These are phyloP conservation scores for Lasioglossum zephyrum DNA, from an alignment of 2,888 invertebrate species.

Conservation along the genomic window DNA sequence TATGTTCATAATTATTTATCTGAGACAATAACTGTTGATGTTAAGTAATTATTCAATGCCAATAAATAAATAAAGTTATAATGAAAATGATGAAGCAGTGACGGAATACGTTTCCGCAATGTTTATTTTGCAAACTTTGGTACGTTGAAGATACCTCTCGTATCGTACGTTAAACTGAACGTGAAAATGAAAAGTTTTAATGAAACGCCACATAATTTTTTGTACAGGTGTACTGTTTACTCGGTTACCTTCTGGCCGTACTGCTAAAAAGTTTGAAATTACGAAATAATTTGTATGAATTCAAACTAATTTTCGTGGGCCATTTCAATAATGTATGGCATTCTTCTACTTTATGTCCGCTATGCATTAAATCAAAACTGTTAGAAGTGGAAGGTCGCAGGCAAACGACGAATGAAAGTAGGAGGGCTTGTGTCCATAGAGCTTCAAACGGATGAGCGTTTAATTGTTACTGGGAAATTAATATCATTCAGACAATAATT, in stretches of 20 bases:
- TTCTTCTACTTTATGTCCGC: conserved; percentile 43
- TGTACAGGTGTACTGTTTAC: conserved; percentile 14
- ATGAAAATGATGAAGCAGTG: conserved; percentile 3
- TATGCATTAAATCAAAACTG: conserved; percentile 35
- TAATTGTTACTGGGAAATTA: conserved; percentile 3
- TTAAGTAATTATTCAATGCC: not conserved
- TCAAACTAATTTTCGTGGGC: conserved; percentile 37
- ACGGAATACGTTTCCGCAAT: not conserved
- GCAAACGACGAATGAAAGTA: conserved; percentile 3
- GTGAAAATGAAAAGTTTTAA: conserved; percentile 54
- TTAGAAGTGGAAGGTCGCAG: conserved; percentile 9
- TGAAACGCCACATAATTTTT: conserved; percentile 37
- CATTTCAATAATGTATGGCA: conserved; percentile 52
- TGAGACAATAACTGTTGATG: not conserved
- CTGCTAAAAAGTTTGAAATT: conserved; percentile 48
- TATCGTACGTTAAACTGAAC: conserved; percentile 29
- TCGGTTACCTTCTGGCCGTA: conserved; percentile 7
- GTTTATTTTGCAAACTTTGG: conserved; percentile 15
- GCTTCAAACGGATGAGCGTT: not conserved
- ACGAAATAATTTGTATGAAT: conserved; percentile 52
- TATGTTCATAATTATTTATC: not conserved
- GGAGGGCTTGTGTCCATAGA: not conserved
- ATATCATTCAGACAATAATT: not conserved
- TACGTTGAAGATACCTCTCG: conserved; percentile 33
- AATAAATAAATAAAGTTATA: not conserved